Percentiles rank a stretch among this genome's conserved stretches.
phyloP scores from a whole-genome alignment of 2,888 invertebrate genomes.

The Lysandra bellargus region DNA sequence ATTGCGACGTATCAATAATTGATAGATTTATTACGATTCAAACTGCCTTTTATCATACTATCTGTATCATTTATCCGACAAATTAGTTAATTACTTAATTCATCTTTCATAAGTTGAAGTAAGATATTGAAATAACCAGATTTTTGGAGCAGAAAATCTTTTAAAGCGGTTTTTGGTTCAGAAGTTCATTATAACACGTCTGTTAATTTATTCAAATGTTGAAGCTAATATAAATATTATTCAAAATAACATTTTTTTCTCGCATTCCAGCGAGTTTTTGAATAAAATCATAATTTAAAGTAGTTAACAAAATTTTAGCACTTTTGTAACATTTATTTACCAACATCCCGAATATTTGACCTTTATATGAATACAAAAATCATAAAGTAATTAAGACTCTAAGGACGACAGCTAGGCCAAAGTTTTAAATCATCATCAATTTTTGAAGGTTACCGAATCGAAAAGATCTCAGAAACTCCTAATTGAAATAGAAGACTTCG shows the following conservation, averaged over 20 bases:
- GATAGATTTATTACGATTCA: constrained; percentile 11
- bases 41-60: background rate
- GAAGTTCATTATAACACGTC: background rate
- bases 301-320: constrained; percentile 10
- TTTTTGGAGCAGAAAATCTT: background rate
- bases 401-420: background rate
- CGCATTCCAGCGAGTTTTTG: background rate
- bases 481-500: too few species aligned
- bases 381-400: background rate
- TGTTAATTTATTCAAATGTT: constrained; percentile 9
- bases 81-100: background rate
- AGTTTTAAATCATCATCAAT: background rate
- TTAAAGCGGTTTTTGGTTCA: background rate
- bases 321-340: constrained; percentile 22
- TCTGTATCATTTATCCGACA: background rate
- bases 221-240: constrained; percentile 3
- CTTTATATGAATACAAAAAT: constrained; percentile 3
- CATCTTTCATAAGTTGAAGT: background rate
- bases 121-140: background rate
- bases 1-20: background rate
- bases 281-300: constrained; percentile 1
- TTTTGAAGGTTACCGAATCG: background rate
- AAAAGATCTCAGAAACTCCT: too few species aligned
- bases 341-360: constrained; percentile 25
- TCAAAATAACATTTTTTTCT: constrained; percentile 3